Evolutionary conservation across 1,140 invertebrate genomes (phyloP).

Genomic region (Cydia pomonella): DNA sequence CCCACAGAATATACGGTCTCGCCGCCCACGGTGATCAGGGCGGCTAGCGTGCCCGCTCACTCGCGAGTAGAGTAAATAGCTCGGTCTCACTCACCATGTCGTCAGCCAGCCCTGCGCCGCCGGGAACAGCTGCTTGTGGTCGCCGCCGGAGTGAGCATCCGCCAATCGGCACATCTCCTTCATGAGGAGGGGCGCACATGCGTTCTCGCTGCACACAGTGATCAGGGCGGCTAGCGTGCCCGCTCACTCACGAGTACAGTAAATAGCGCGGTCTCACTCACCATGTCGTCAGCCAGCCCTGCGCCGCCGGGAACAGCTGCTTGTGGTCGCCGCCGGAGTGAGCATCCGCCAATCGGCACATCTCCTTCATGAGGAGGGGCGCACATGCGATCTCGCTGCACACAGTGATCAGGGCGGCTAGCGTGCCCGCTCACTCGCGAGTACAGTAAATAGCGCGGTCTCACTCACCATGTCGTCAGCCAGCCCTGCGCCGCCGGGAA

Average conservation of each 20-base stretch:
- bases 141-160: constrained; percentile 87
- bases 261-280: constrained; percentile 44
- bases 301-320: constrained; percentile 89
- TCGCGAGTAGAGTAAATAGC: too few relatives aligned
- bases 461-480: constrained; percentile 85
- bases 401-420: constrained; percentile 89
- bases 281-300: constrained; percentile 89
- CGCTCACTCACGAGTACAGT: constrained; percentile 82
- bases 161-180: constrained; percentile 91
- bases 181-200: constrained; percentile 91
- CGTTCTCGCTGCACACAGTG: constrained; percentile 86
- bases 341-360: constrained; percentile 92
- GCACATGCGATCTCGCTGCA: constrained; percentile 87
- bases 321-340: constrained; percentile 89
- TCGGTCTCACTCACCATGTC: constrained; percentile 77
- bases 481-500: constrained; percentile 91
- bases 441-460: too few relatives aligned
- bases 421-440: constrained; percentile 86
- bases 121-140: constrained; percentile 90
- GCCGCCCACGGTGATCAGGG: constrained; percentile 87
- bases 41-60: constrained; percentile 87
- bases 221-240: constrained; percentile 88
- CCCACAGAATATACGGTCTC: constrained; percentile 73
- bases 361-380: constrained; percentile 90
- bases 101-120: constrained; percentile 91